Percentiles rank a stretch among this genome's conserved stretches.
Evolutionary conservation across 2,797 vertebrate species (phyloP).

Genomic region (Triplophysa bombifrons): DNA sequence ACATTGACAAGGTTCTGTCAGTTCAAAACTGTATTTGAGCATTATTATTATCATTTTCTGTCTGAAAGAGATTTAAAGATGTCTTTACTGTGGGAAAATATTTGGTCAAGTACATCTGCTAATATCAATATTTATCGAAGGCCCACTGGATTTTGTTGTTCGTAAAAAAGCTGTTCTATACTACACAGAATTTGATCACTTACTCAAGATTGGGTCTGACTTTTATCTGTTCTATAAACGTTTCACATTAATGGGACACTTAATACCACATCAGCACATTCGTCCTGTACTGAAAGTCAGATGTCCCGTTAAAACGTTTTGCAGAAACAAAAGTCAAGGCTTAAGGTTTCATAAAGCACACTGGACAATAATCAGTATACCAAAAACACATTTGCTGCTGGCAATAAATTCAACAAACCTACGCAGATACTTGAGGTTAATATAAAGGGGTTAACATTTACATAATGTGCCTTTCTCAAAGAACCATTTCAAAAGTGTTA

Average conservation of each 20-base stretch:
- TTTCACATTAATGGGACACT: constrained; percentile 40
- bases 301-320: constrained; percentile 5
- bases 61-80: neutral
- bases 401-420: constrained; percentile 27
- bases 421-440: constrained; percentile 25
- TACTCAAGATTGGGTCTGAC: neutral
- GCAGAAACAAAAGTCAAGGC: constrained; percentile 31
- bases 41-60: neutral
- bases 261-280: constrained; percentile 20
- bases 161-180: neutral
- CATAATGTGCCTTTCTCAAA: constrained; percentile 25
- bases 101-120: neutral
- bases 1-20: neutral
- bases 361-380: neutral
- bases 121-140: neutral
- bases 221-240: neutral
- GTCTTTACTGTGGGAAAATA: neutral
- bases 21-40: neutral
- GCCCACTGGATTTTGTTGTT: neutral
- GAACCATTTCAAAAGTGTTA: constrained; percentile 40
- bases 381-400: constrained; percentile 21
- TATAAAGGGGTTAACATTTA: constrained; percentile 4
- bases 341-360: constrained; percentile 42
- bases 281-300: neutral
- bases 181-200: neutral